Evolutionary conservation across 2,113 vertebrate species (phyloP).

Genomic region (Genyomyrus donnyi): DNA sequence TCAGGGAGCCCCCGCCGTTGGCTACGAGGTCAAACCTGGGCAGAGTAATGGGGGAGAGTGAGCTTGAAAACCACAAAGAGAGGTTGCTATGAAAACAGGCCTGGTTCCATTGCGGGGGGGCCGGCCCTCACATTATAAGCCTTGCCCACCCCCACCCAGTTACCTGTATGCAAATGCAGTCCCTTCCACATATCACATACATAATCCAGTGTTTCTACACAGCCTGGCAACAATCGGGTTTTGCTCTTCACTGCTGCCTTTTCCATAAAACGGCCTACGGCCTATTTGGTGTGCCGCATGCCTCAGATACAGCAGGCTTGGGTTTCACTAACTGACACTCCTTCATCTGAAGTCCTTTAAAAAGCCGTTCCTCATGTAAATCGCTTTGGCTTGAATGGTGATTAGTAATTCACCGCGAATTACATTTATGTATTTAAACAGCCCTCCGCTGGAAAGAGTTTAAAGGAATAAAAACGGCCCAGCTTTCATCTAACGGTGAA

Average conservation of each 20-base stretch:
- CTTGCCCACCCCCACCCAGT: not conserved
- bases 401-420: not conserved
- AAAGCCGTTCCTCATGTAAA: not conserved
- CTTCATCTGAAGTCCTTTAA: not conserved
- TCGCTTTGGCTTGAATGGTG: not conserved
- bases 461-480: not conserved
- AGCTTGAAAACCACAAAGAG: not conserved
- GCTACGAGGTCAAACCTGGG: slow-evolving; percentile 80
- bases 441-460: not conserved
- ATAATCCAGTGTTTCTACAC: not conserved
- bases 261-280: not conserved
- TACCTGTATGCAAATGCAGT: not conserved
- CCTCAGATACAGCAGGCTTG: not conserved
- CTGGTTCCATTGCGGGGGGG: not conserved
- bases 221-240: not conserved
- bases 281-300: not conserved
- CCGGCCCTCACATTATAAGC: not conserved
- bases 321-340: not conserved
- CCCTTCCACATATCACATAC: not conserved
- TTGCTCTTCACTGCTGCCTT: not conserved
- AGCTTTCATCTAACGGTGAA: not conserved
- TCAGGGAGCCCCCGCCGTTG: slow-evolving; percentile 77
- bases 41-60: not conserved
- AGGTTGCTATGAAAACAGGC: not conserved
- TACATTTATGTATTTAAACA: not conserved